Evolutionary conservation across 1,140 invertebrate species (phyloP).

Genomic region (Sitodiplosis mosellana): DNA sequence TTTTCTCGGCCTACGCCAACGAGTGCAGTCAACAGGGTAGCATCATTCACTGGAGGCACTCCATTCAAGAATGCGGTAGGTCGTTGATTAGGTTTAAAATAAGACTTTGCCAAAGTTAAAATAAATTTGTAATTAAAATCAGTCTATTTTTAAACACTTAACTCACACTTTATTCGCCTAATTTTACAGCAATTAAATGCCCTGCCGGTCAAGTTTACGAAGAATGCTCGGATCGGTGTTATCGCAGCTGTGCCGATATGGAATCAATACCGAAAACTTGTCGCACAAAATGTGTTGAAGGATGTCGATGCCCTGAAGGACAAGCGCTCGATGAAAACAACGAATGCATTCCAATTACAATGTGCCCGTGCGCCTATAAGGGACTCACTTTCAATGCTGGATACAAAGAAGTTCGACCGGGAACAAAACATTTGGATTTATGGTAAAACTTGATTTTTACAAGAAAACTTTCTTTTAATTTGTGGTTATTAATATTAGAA

Average conservation of each 20-base stretch:
- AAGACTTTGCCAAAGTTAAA: not conserved
- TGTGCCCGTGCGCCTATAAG: conserved; percentile 58
- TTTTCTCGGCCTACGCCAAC: conserved; percentile 57
- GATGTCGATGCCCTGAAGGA: conserved; percentile 68
- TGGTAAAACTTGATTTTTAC: conserved; percentile 33
- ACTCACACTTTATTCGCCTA: too few species aligned
- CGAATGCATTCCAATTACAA: conserved; percentile 52
- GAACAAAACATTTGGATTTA: conserved; percentile 39
- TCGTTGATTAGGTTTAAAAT: conserved; percentile 1
- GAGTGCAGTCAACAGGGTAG: conserved; percentile 54
- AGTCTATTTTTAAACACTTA: too few species aligned
- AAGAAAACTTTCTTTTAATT: conserved; percentile 6
- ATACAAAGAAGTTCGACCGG: conserved; percentile 49
- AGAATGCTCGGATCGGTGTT: conserved; percentile 56
- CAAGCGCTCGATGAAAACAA: conserved; percentile 48
- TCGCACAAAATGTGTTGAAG: conserved; percentile 52
- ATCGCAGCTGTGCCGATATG: conserved; percentile 48
- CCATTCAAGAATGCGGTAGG: conserved; percentile 57
- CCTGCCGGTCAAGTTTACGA: conserved; percentile 59
- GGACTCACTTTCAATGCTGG: conserved; percentile 53
- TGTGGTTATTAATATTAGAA: too few species aligned
- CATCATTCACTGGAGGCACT: conserved; percentile 52
- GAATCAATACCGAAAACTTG: conserved; percentile 11
- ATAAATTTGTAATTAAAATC: not conserved
- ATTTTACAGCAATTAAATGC: conserved; percentile 42